These are phyloP conservation scores for Eledone cirrhosa DNA, from an alignment of 2,888 invertebrate genomes.

Conservation along the genomic window DNA sequence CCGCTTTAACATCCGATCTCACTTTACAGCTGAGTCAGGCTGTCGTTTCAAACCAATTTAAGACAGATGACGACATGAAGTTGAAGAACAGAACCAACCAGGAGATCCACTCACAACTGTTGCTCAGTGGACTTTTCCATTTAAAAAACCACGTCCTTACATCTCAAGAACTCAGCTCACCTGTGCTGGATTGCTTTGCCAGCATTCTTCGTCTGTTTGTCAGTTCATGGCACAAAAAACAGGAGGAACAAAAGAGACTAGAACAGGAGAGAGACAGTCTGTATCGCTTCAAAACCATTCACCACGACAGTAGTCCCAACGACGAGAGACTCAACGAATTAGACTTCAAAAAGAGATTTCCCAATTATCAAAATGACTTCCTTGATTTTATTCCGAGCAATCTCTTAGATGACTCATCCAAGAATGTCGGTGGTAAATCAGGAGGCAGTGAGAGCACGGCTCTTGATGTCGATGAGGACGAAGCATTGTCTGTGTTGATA, in stretches of 20 bases:
- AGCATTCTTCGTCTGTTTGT: constrained; percentile 70
- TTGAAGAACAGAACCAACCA: neutral
- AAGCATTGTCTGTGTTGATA: neutral
- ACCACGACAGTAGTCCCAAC: constrained; percentile 62
- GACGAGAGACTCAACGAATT: constrained; percentile 64
- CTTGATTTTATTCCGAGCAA: constrained; percentile 7
- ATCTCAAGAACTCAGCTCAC: constrained; percentile 47
- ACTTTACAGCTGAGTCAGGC: constrained; percentile 35
- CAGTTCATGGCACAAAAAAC: constrained; percentile 80
- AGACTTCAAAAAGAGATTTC: constrained; percentile 64
- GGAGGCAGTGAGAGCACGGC: constrained; percentile 15
- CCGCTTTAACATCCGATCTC: constrained; percentile 38
- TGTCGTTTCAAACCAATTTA: neutral
- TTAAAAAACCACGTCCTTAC: constrained; percentile 76
- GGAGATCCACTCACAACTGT: neutral
- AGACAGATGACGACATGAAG: neutral
- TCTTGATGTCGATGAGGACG: neutral
- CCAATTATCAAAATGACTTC: constrained; percentile 62
- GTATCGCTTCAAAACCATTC: constrained; percentile 59
- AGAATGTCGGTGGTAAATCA: constrained; percentile 21
- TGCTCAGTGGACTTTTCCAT: constrained; percentile 74
- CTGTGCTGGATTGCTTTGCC: constrained; percentile 44
- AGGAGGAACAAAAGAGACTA: constrained; percentile 75
- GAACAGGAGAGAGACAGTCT: constrained; percentile 81
- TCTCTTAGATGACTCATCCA: neutral